These are phyloP conservation scores for Meteorus cinctellus DNA, from an alignment of 2,888 invertebrate genomes.

Conservation along the genomic window DNA sequence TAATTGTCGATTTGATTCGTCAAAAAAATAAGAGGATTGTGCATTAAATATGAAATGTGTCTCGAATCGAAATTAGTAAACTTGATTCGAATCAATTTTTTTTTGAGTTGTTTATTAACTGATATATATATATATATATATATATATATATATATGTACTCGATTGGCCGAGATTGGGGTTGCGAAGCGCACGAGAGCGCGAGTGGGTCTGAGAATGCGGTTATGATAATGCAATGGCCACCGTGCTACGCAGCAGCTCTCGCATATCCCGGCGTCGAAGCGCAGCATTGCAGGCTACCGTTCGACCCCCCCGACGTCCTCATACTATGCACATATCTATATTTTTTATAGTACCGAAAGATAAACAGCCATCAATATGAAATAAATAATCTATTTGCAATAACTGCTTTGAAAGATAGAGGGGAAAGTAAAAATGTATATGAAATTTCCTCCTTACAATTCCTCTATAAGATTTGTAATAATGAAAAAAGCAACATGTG, in stretches of 20 bases:
- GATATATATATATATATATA: neutral
- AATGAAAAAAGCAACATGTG: slow-evolving; percentile 39
- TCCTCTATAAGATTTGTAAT: neutral
- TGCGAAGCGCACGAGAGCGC: slow-evolving; percentile 44
- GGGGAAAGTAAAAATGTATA: neutral
- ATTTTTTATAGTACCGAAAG: too few species aligned
- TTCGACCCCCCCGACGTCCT: slow-evolving; percentile 4
- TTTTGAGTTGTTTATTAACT: too few species aligned
- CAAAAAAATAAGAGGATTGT: too few species aligned
- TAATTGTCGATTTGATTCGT: too few species aligned
- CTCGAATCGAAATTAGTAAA: too few species aligned
- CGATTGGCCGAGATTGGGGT: slow-evolving; percentile 40
- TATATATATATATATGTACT: slow-evolving; percentile 23
- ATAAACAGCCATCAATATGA: neutral
- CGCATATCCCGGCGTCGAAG: neutral
- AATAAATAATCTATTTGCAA: neutral
- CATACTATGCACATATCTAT: neutral
- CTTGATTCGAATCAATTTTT: too few species aligned
- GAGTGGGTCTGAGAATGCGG: slow-evolving; percentile 68
- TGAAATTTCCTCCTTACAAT: neutral
- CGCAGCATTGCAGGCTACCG: neutral
- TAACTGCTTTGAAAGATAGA: neutral
- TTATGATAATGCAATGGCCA: slow-evolving; percentile 73
- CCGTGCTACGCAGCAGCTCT: slow-evolving; percentile 67
- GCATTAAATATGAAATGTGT: too few species aligned